Evolutionary conservation across 2,888 invertebrate species (phyloP).

Genomic region (Athetis lepigone): DNA sequence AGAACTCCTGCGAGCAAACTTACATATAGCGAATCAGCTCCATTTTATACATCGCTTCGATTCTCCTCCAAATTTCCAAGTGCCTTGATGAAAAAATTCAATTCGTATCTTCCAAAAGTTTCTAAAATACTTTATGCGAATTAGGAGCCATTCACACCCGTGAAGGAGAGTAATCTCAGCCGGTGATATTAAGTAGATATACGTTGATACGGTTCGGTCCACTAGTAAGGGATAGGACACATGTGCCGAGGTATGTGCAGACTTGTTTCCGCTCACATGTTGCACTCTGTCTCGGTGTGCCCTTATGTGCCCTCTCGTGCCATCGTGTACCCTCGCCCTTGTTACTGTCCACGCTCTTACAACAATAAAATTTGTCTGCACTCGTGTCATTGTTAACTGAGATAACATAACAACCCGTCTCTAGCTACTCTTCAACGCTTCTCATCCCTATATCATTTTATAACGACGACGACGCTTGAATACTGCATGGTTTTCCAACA

Average conservation of each 20-base stretch:
- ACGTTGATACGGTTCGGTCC: conserved; percentile 22
- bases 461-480: conserved; percentile 26
- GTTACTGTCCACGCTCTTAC: conserved; percentile 57
- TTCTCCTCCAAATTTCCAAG: conserved; percentile 77
- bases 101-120: conserved; percentile 70
- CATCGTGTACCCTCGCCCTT: conserved; percentile 51
- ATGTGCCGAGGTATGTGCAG: conserved; percentile 72
- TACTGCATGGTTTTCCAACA: conserved; percentile 48
- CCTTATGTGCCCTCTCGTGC: conserved; percentile 57
- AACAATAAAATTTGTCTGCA: conserved; percentile 62
- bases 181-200: conserved; percentile 45
- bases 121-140: conserved; percentile 55
- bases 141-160: conserved; percentile 55
- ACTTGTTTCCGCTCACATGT: conserved; percentile 62
- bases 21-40: conserved; percentile 92
- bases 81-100: conserved; percentile 78
- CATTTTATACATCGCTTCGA: conserved; percentile 64
- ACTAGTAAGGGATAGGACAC: conserved; percentile 38
- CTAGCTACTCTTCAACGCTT: conserved; percentile 53
- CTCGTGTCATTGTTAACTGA: conserved; percentile 54
- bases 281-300: conserved; percentile 68
- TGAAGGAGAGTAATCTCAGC: conserved; percentile 40
- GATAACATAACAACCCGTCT: conserved; percentile 40
- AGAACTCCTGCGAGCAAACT: conserved; percentile 96
- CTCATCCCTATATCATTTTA: conserved; percentile 40